Evolutionary conservation across 1,140 invertebrate genomes (phyloP).

Genomic region (Bombus difficillimus): DNA sequence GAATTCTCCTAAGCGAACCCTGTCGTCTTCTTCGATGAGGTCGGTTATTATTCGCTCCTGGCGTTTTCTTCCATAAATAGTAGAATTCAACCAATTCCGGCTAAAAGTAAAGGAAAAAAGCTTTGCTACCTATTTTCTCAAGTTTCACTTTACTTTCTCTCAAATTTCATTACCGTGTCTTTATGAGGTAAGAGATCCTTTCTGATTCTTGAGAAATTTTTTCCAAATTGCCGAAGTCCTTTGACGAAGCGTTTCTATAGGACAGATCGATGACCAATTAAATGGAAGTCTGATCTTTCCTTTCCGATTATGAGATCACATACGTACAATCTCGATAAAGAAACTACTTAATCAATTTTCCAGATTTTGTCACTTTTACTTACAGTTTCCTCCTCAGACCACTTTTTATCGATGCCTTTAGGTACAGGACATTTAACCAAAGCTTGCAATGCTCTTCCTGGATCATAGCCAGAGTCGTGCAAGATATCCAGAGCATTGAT

Average conservation of each 20-base stretch:
- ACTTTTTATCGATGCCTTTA: conserved; percentile 98
- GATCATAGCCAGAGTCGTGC: conserved; percentile 97
- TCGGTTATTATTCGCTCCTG: conserved; percentile 96
- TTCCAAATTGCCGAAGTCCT: conserved; percentile 98
- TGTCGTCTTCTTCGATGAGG: conserved; percentile 94
- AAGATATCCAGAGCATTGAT: conserved; percentile 98
- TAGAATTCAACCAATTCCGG: conserved; percentile 99
- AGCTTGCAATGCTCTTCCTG: conserved; percentile 96
- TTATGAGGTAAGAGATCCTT: conserved; percentile 98
- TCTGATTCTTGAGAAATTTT: conserved; percentile 99
- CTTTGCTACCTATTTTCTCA: background rate
- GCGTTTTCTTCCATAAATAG: conserved; percentile 99
- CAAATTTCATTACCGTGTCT: conserved; percentile 89
- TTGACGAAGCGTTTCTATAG: conserved; percentile 96
- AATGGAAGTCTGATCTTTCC: background rate
- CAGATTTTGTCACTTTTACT: conserved; percentile 68
- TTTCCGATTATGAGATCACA: background rate
- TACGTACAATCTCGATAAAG: background rate
- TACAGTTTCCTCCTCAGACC: conserved; percentile 98
- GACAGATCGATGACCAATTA: conserved; percentile 31
- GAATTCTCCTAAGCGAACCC: conserved; percentile 93
- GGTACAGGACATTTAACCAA: conserved; percentile 98
- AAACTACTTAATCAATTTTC: background rate
- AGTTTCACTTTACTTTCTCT: background rate
- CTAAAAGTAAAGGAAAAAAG: conserved; percentile 81